Conservation (phyloP, 2,797 vertebrate species). For the Lophotriccus pileatus region DNA sequence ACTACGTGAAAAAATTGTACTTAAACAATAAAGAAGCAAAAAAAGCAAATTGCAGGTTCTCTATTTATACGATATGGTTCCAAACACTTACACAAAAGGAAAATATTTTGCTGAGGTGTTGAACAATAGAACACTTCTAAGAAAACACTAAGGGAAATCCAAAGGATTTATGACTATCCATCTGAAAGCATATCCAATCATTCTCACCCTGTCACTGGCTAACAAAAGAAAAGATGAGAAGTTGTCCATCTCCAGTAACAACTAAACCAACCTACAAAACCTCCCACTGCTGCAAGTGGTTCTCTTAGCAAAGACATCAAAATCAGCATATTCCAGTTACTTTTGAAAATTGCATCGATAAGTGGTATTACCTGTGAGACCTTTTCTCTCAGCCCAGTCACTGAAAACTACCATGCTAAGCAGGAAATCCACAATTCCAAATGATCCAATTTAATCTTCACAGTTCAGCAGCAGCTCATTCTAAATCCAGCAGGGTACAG, state of each 20-base stretch:
- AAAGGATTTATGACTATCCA: not conserved
- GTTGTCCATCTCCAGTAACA: not conserved
- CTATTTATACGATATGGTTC: accelerated
- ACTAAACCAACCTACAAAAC: not conserved
- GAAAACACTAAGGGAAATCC: not conserved
- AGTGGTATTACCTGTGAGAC: not conserved
- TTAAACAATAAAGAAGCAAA: not conserved
- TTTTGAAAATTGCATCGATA: not conserved
- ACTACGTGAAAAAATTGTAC: not conserved
- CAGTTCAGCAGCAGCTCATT: slow-evolving; percentile 41
- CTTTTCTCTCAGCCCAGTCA: not conserved
- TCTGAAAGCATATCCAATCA: not conserved
- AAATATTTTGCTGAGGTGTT: not conserved
- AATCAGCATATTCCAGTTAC: not conserved
- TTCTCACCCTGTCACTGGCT: not conserved
- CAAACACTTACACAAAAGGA: not conserved
- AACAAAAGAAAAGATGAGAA: not conserved
- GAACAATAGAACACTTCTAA: not conserved
- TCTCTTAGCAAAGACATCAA: not conserved
- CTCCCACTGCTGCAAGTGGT: not conserved
- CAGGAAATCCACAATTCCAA: slow-evolving; percentile 30
- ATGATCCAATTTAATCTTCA: slow-evolving; percentile 42
- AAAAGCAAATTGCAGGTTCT: not conserved
- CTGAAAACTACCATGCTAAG: not conserved
- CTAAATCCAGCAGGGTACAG: not conserved